Evolutionary conservation across 2,113 vertebrate species (phyloP).

Genomic region (Gambusia affinis): DNA sequence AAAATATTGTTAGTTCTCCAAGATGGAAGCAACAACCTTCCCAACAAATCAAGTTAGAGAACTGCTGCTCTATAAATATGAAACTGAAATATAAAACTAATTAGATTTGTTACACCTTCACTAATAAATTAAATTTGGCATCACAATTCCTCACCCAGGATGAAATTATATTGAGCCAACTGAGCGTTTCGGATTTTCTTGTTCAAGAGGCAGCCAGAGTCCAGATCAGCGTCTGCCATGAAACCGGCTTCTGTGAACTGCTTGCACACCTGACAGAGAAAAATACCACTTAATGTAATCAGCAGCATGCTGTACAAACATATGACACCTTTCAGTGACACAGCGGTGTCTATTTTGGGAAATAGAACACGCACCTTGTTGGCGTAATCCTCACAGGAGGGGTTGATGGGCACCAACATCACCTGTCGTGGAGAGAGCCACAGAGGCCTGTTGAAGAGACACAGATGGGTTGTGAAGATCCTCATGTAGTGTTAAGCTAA

Average conservation of each 20-base stretch:
- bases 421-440: constrained; percentile 94
- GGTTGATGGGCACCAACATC: constrained; percentile 92
- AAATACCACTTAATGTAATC: not conserved
- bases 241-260: constrained; percentile 89
- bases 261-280: constrained; percentile 83
- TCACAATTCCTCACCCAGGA: constrained; percentile 85
- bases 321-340: not conserved
- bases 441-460: constrained; percentile 85
- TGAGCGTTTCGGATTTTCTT: constrained; percentile 96
- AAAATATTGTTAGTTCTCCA: too few species aligned
- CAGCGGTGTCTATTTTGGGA: not conserved
- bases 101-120: not conserved
- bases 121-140: not conserved
- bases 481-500: not conserved
- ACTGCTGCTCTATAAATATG: not conserved
- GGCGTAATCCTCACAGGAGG: constrained; percentile 87
- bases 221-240: constrained; percentile 92
- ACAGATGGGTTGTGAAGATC: constrained; percentile 1
- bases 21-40: too few species aligned
- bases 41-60: too few species aligned
- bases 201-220: constrained; percentile 89
- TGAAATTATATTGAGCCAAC: constrained; percentile 95
- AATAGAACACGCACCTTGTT: constrained; percentile 76
- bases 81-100: not conserved
- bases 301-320: not conserved